Evolutionary conservation across 1,140 invertebrate genomes (phyloP), one percentile per base, ranked within the genome.

Genomic region (Orius insidiosus): DNA sequence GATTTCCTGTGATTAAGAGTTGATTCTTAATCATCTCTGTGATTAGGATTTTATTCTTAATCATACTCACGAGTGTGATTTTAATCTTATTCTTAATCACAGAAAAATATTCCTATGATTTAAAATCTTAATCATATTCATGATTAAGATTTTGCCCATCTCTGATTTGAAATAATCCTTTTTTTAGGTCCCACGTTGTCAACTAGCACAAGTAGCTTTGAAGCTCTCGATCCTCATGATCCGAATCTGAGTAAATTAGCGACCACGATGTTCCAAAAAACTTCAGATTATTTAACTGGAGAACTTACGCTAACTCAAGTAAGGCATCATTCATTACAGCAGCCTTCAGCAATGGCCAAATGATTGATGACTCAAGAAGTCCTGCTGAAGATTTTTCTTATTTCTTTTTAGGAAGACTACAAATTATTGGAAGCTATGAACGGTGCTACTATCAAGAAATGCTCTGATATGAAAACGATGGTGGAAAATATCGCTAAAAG

Each of bases 231-330:
- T 63, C 80, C 81, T 2, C 84, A 89, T 65, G 86, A 90, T 65
- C 84, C 85, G 1, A 85, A 88, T 56, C 65, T 93, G 5, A 89
- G 85, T 62, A 70, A 77, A 37, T 62, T 90, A 52, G 85, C 86
- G 1, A 84, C 77, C 13, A 74, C 76, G 50, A 85, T 92, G 74
- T 94, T 96, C 59, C 76, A 80, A 56, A 89, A 88, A 65, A 89
- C 85, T 0, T 78, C 85, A 51, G 85, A 90, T 54, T 95, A 93
- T 61, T 65, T 94, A 15, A 77, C 81, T 54, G 84, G 85, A 52
- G 89, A 94, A 68, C 65, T 95, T 14, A 79, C 80, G 50, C 70
- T 83, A 47, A 82, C 81, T 11, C 72, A 85, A 53, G 58, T 65
- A 54, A 45, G 13, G n/a, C n/a, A n/a, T n/a, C n/a, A 38, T 38